Base-by-base conservation (phyloP, 2,797 vertebrate genomes). In the Molossus molossus region DNA sequence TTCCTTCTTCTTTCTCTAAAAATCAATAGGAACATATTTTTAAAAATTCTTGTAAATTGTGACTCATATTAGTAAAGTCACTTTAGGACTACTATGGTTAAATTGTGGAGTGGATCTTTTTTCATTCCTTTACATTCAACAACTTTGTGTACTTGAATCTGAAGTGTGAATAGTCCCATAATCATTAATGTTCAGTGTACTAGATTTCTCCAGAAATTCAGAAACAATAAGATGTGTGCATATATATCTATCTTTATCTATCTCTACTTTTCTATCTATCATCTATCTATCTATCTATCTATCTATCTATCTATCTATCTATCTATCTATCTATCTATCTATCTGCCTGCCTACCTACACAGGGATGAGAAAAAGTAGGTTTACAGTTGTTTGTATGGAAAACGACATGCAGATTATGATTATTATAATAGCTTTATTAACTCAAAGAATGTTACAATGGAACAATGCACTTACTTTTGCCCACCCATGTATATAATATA, bases 41-140 rank as follows among this genome's bases (percentile, higher is more conserved):
- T 1, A 65, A 53, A 55, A 60, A 77, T 53, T 55, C n/a, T 29
- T 62, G 40, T 79, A 69, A 29, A 86, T 87, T 62, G 9, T 80
- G n/a, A 80, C 14, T 60, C 13, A 72, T 80, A 60, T 87, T 93
- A 62, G n/a, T 62, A 53, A 93, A 93, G 18, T 29, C 25, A 62
- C 18, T 53, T n/a, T 50, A 60, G 9, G n/a, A 79, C 23, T 80
- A 70, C 14, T 60, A 70, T 70, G 53, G n/a, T 79, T 87, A 62
- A 80, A 18, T 45, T 72, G 13, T 62, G n/a, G 23, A 33, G 55
- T 70, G 29, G 18, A 60, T 58, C 6, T 65, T 60, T 60, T 50
- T 60, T 37, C 14, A 58, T 86, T 33, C 37, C 58, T 81, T 90
- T n/a, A n/a, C 25, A 73, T 53, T 62, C 45, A 72, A 40, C 12